phyloP scores from a whole-genome alignment of 2,888 invertebrate genomes.

The Caenorhabditis becei region DNA sequence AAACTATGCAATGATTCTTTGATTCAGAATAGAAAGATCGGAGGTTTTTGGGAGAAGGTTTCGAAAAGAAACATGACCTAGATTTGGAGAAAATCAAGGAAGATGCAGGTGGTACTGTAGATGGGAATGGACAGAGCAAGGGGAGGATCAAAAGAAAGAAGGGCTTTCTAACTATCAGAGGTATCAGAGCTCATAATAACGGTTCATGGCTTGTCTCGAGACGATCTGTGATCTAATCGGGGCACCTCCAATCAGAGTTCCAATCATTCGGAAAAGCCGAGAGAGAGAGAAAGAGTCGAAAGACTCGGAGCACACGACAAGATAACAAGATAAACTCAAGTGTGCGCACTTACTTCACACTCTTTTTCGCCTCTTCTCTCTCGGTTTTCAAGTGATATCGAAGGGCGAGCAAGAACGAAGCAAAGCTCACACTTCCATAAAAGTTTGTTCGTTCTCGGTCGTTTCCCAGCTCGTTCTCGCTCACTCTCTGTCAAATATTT shows the following conservation, averaged over 20 bases:
- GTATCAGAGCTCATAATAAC: no score
- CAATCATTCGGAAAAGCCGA: slow-evolving; percentile 3
- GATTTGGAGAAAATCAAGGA: slow-evolving; percentile 1
- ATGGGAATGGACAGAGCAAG: neutral
- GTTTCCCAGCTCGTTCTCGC: slow-evolving; percentile 5
- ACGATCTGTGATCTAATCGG: neutral
- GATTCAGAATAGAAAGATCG: no score
- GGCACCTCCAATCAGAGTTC: neutral
- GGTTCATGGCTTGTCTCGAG: neutral
- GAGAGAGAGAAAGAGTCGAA: slow-evolving; percentile 29
- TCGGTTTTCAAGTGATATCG: slow-evolving; percentile 7
- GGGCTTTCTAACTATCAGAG: no score
- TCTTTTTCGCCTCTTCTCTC: slow-evolving; percentile 28
- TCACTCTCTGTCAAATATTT: slow-evolving; percentile 41
- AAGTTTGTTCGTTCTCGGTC: slow-evolving; percentile 30
- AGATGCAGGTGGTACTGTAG: neutral
- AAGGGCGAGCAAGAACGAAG: neutral
- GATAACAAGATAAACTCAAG: slow-evolving; percentile 59
- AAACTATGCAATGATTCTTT: slow-evolving; percentile 40
- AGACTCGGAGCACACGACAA: slow-evolving; percentile 31
- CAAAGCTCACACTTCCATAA: slow-evolving; percentile 39
- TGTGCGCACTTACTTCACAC: slow-evolving; percentile 56
- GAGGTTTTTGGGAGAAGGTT: no score
- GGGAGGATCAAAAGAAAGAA: no score
- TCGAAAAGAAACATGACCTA: slow-evolving; percentile 3